phyloP scores from a whole-genome alignment of 2,888 invertebrate genomes.

The Drosophila crucigera region DNA sequence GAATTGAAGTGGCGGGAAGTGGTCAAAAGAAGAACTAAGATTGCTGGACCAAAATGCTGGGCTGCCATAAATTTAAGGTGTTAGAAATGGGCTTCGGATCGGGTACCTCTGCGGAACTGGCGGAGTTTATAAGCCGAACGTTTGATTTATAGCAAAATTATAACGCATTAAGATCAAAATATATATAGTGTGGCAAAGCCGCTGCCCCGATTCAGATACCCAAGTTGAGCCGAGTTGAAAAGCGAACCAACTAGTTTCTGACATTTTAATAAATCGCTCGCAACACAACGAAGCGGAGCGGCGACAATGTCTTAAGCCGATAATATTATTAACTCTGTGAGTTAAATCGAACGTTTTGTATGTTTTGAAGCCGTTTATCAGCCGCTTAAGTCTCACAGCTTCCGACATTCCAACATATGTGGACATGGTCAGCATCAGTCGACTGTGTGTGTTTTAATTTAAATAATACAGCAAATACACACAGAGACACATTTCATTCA shows the following conservation, averaged over 20 bases:
- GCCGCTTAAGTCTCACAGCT: slow-evolving; percentile 68
- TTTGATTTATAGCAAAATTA: slow-evolving; percentile 81
- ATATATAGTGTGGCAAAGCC: slow-evolving; percentile 55
- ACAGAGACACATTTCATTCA: slow-evolving; percentile 27
- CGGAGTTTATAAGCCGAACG: slow-evolving; percentile 70
- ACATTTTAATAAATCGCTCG: slow-evolving; percentile 81
- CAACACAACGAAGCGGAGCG: slow-evolving; percentile 68
- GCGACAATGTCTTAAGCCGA: slow-evolving; percentile 79
- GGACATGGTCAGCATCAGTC: slow-evolving; percentile 12
- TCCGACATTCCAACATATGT: slow-evolving; percentile 62
- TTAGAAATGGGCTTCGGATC: slow-evolving; percentile 62
- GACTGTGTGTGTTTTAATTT: slow-evolving; percentile 32
- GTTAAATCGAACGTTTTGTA: slow-evolving; percentile 80
- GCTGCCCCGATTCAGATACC: slow-evolving; percentile 12
- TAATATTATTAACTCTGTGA: slow-evolving; percentile 79
- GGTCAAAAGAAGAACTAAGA: slow-evolving; percentile 26
- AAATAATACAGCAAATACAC: slow-evolving; percentile 44
- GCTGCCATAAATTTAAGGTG: slow-evolving; percentile 71
- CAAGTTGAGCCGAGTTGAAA: slow-evolving; percentile 42
- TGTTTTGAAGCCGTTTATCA: slow-evolving; percentile 77
- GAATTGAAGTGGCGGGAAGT: slow-evolving; percentile 38
- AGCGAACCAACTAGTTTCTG: slow-evolving; percentile 73
- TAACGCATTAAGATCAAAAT: slow-evolving; percentile 81
- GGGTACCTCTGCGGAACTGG: slow-evolving; percentile 36
- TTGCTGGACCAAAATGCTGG: slow-evolving; percentile 4